A percentile compares a stretch with the other conserved stretches of the same genome.
These are phyloP conservation scores for Menidia menidia DNA, from an alignment of 2,797 vertebrate species.

Conservation along the genomic window DNA sequence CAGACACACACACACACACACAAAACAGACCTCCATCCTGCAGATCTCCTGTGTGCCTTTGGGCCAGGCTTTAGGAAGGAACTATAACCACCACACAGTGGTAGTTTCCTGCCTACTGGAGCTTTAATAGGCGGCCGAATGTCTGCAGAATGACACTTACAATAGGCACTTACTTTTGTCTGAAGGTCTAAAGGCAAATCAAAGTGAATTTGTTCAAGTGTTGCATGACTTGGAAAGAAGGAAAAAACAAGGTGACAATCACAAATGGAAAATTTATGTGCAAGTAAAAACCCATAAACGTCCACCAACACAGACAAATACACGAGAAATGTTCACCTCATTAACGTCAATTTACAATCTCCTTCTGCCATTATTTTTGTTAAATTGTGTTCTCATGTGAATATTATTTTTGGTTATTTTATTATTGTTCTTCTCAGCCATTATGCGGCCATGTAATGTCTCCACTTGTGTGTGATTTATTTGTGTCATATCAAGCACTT, in stretches of 20 bases:
- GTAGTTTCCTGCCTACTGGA: conserved; percentile 67
- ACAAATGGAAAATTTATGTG: background rate
- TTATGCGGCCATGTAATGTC: too few species aligned
- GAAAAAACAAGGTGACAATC: background rate
- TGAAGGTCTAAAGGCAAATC: conserved; percentile 42
- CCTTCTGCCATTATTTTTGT: too few species aligned
- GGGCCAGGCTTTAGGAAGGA: conserved; percentile 72
- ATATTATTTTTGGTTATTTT: too few species aligned
- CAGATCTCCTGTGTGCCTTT: conserved; percentile 73
- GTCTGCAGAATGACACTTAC: conserved; percentile 55
- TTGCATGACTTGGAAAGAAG: background rate
- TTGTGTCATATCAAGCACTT: too few species aligned
- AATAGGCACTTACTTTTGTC: conserved; percentile 49
- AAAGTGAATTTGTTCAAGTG: conserved; percentile 7
- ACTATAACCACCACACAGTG: conserved; percentile 70
- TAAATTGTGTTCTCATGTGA: too few species aligned
- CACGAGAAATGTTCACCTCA: too few species aligned
- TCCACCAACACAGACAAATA: too few species aligned
- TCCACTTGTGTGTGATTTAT: too few species aligned
- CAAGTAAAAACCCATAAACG: background rate
- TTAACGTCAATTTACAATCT: too few species aligned
- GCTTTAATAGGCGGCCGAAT: conserved; percentile 64
- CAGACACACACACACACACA: conserved; percentile 13
- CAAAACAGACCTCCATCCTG: conserved; percentile 55
- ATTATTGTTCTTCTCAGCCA: too few species aligned